phyloP scores from a whole-genome alignment of 2,888 invertebrate genomes.

The Macaria notata region DNA sequence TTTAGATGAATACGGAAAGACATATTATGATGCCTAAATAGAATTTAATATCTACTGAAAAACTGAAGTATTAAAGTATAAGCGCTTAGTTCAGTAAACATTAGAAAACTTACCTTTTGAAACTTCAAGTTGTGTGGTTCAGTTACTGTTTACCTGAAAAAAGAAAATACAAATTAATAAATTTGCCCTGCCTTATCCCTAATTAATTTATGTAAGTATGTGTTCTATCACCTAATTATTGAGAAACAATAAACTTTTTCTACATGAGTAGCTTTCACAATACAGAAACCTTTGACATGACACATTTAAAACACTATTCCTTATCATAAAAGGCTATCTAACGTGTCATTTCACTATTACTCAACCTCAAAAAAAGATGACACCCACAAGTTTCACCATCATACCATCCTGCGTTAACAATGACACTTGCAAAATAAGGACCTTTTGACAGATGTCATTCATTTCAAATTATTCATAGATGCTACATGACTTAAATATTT shows the following conservation, averaged over 20 bases:
- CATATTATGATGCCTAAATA: too few relatives aligned
- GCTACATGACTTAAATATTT: too few relatives aligned
- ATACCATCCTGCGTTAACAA: background rate
- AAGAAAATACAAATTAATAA: background rate
- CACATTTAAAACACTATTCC: background rate
- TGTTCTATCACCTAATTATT: too few relatives aligned
- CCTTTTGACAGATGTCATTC: conserved; percentile 4
- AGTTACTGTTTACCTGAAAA: conserved; percentile 14
- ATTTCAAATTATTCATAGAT: too few relatives aligned
- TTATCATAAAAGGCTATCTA: conserved; percentile 21
- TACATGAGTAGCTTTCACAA: too few relatives aligned
- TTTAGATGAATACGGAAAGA: too few relatives aligned
- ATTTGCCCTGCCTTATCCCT: too few relatives aligned
- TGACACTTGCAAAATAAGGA: conserved; percentile 10
- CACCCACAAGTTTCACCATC: background rate
- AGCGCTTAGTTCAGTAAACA: too few relatives aligned
- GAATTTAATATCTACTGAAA: too few relatives aligned
- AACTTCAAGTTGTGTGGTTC: conserved; percentile 1
- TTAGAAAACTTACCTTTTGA: conserved; percentile 10
- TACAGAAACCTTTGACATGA: background rate
- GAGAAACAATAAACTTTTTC: too few relatives aligned
- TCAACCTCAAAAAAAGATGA: conserved; percentile 4
- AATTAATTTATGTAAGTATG: too few relatives aligned
- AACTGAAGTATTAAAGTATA: too few relatives aligned
- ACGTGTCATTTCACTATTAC: background rate